A percentile compares a stretch with the other conserved stretches of the same genome.
phyloP scores from a whole-genome alignment of 2,797 vertebrate species.

The Parauchenoglanis ngamensis region DNA sequence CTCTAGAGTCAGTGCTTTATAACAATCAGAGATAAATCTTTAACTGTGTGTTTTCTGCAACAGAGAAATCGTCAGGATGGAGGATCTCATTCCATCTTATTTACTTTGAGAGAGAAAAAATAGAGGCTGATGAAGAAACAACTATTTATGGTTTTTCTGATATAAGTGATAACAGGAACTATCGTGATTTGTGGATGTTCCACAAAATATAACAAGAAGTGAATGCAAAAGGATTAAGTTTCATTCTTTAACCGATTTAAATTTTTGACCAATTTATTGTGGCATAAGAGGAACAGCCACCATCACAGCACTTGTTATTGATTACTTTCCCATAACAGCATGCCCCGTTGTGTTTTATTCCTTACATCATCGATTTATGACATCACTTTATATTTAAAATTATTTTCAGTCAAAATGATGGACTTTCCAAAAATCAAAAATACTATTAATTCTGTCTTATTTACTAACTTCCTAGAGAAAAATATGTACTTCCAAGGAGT shows the following conservation, averaged over 20 bases:
- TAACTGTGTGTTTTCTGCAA: neutral
- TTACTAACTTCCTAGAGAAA: neutral
- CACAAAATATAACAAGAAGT: neutral
- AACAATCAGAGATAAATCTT: neutral
- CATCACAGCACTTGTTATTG: neutral
- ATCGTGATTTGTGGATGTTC: neutral
- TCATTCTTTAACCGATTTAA: neutral
- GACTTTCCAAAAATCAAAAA: neutral
- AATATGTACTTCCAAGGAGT: neutral
- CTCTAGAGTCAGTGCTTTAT: neutral
- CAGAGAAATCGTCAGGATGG: neutral
- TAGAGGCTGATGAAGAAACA: neutral
- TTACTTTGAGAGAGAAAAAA: neutral
- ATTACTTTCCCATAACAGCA: neutral
- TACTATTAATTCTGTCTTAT: neutral
- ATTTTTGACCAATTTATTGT: neutral
- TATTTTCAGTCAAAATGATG: neutral
- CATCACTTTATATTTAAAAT: neutral
- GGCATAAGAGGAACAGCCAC: neutral
- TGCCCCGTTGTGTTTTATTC: neutral
- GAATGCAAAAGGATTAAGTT: neutral
- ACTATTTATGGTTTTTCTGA: neutral
- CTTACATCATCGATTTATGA: neutral
- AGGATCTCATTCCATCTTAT: neutral
- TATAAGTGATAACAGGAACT: neutral